phyloP scores from a whole-genome alignment of 1,140 invertebrate genomes.

The Drosophila repletoides region DNA sequence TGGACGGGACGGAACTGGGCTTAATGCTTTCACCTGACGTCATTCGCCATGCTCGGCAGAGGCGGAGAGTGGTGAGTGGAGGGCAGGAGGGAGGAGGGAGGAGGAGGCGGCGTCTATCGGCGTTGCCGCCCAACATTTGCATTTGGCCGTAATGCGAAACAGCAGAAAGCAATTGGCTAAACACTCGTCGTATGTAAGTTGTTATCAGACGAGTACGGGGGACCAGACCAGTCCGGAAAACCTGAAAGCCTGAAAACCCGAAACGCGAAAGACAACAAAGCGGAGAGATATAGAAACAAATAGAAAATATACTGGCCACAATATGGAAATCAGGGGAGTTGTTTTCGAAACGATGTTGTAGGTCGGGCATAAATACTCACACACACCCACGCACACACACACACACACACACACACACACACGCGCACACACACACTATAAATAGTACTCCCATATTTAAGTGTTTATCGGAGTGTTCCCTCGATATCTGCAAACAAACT shows the following conservation, averaged over 20 bases:
- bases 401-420: too few species aligned
- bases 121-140: slow-evolving; percentile 25
- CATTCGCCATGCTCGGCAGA: too few species aligned
- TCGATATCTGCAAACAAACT: neutral
- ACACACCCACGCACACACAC: too few species aligned
- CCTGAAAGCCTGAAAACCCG: neutral
- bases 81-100: neutral
- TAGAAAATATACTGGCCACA: neutral
- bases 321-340: slow-evolving; percentile 56
- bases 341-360: slow-evolving; percentile 12
- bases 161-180: slow-evolving; percentile 30
- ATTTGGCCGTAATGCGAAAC: slow-evolving; percentile 32
- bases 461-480: slow-evolving; percentile 5
- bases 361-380: too few species aligned
- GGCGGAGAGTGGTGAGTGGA: too few species aligned
- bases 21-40: slow-evolving; percentile 39
- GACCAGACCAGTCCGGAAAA: too few species aligned
- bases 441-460: too few species aligned
- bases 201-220: slow-evolving; percentile 34
- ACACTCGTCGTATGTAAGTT: slow-evolving; percentile 31
- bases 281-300: neutral
- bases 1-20: neutral
- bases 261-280: slow-evolving; percentile 1
- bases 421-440: too few species aligned
- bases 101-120: neutral